These are phyloP conservation scores for Acrossocheilus fasciatus DNA, from an alignment of 2,797 vertebrate species.

Conservation along the genomic window DNA sequence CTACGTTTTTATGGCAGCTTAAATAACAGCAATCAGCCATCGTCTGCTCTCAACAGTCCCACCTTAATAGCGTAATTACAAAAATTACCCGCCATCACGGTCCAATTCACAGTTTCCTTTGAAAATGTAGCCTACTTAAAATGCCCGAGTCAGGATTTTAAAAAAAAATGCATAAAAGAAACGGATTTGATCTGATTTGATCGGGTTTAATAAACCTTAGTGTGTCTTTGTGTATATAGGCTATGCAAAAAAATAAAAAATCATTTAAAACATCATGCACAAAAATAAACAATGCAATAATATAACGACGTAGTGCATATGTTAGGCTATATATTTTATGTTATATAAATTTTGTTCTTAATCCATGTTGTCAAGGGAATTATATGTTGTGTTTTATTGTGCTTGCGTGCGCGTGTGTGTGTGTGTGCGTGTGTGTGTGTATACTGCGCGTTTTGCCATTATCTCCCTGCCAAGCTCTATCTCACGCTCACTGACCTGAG, in stretches of 20 bases:
- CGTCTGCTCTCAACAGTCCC: slow-evolving; percentile 27
- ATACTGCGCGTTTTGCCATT: slow-evolving; percentile 69
- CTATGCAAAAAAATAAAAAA: background rate
- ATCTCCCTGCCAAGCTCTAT: slow-evolving; percentile 78
- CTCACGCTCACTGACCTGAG: slow-evolving; percentile 71
- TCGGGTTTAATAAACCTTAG: too few species aligned
- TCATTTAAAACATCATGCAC: background rate
- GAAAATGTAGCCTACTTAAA: background rate
- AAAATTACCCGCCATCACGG: slow-evolving; percentile 40
- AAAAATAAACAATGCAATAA: background rate
- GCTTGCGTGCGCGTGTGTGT: slow-evolving; percentile 25
- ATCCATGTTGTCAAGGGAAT: background rate
- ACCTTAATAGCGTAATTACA: slow-evolving; percentile 47
- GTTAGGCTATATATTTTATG: background rate
- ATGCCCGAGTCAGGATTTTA: slow-evolving; percentile 13
- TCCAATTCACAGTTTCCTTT: slow-evolving; percentile 25
- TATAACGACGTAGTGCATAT: background rate
- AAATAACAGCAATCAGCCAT: slow-evolving; percentile 27
- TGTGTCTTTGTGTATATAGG: background rate
- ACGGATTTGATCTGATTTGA: background rate
- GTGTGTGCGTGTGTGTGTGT: slow-evolving; percentile 38
- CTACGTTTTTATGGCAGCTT: slow-evolving; percentile 15
- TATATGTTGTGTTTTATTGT: slow-evolving; percentile 33
- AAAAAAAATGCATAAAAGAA: background rate
- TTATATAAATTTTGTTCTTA: background rate